Evolutionary conservation across 2,888 invertebrate species (phyloP), one percentile per base, ranked within the genome.

Genomic region (Eupithecia insigniata): DNA sequence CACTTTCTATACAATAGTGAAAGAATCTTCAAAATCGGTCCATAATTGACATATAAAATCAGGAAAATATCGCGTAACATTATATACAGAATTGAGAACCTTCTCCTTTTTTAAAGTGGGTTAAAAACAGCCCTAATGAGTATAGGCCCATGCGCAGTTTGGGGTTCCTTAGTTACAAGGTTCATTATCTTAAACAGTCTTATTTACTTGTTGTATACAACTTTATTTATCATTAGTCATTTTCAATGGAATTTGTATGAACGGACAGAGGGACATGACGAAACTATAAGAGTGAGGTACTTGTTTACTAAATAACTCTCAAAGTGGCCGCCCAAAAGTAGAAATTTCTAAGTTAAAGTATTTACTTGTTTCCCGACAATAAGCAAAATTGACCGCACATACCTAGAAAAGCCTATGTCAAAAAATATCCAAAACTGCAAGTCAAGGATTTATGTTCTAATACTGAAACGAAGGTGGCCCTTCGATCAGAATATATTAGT

Each of bases 401-500:
- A 8, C 12, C 8, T 22, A 26, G 22, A 22, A 55, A 26, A 14
- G 55, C 12, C 51, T 18, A 12, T 26, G 26, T 55, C 55, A 55
- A 55, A 55, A 26, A 55, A 26, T 55, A 55, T 14, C 26, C 12
- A 55, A 55, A 26, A 14, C 22, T 26, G 12, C 14, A 26, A 22
- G 12, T 34, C 46, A 67, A 64, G 22, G 62, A 61, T 70, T 26
- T 55, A 22, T 55, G 26, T 26, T 26, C 5, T 60, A 30, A 60
- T 60, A 60, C 18, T 8, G 0, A 60, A 60, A 60, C 5, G 7
- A 62, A 62, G n/a, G 32, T 62, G 32, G 32, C n/a, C 61, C 68
- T 68, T 64, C 72, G 70, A 75, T 72, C 70, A 68, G 76, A 73
- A 75, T 77, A 77, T 72, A 76, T 75, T 76, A 76, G 32, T 51